phyloP scores from a whole-genome alignment of 1,140 invertebrate species.

The Trypoxylus dichotomus region DNA sequence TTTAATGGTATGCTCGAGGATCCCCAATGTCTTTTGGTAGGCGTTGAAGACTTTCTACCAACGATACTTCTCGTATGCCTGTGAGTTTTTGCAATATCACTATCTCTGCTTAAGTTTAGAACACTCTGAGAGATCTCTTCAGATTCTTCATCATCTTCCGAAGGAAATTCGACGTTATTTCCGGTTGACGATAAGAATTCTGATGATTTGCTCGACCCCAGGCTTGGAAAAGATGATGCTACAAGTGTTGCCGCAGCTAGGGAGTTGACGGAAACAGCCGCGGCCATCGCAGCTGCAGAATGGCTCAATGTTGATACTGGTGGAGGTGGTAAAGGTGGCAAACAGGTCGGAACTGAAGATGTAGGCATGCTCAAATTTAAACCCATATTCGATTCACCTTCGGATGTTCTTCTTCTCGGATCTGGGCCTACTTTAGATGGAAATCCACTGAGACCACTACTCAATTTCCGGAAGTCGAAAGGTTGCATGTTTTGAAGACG shows the following conservation, averaged over 20 bases:
- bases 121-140: slow-evolving; percentile 67
- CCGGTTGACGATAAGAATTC: slow-evolving; percentile 48
- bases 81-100: slow-evolving; percentile 55
- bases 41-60: slow-evolving; percentile 77
- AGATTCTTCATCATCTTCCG: slow-evolving; percentile 68
- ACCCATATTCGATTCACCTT: slow-evolving; percentile 58
- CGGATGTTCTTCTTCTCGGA: slow-evolving; percentile 53
- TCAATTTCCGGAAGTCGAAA: slow-evolving; percentile 85
- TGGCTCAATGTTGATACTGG: slow-evolving; percentile 56
- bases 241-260: slow-evolving; percentile 51
- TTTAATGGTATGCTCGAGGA: slow-evolving; percentile 78
- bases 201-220: slow-evolving; percentile 47
- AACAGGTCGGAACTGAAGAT: slow-evolving; percentile 61
- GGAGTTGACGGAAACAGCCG: slow-evolving; percentile 52
- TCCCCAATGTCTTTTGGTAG: slow-evolving; percentile 89
- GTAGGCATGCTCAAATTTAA: slow-evolving; percentile 64
- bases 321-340: slow-evolving; percentile 63
- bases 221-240: slow-evolving; percentile 52
- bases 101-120: slow-evolving; percentile 66
- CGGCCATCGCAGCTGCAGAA: slow-evolving; percentile 59
- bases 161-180: slow-evolving; percentile 55
- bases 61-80: slow-evolving; percentile 48
- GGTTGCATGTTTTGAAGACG: slow-evolving; percentile 93
- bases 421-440: slow-evolving; percentile 52
- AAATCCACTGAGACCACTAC: slow-evolving; percentile 56